Base-by-base conservation (phyloP, 2,888 invertebrate genomes). In the Apodemia mormo region DNA sequence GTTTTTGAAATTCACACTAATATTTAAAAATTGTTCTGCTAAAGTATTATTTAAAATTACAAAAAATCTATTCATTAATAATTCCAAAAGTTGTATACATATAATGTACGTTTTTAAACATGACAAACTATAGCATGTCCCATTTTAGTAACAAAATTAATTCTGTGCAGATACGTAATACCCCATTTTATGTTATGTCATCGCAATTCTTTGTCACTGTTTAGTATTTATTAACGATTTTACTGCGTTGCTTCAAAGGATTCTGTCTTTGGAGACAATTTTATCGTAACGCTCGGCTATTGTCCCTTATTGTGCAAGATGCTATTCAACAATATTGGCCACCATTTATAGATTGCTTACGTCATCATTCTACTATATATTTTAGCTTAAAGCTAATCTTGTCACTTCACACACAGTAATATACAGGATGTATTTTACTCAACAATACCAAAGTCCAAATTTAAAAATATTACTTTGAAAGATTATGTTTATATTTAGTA, bases 331-430 rank as follows among this genome's bases (percentile, higher is more conserved):
- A 85, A 86, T 85, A 80, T 84, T 85, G 84, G 86, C 85, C 68
- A 49, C 49, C 49, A 79, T 80, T 81, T 78, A 75, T 74, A 78
- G 75, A 80, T 79, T 85, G 91, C 89, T 82, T 76, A 83, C 81
- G 92, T 93, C 93, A 93, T 86, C 74, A 73, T 76, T 66, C 78
- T 83, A 82, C 86, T 89, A 92, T 93, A 90, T 86, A 89, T 93
- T 88, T 85, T 75, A 81, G 82, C 83, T 86, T 82, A 82, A 76
- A 77, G 80, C 78, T 89, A 90, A 88, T 90, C 86, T 84, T 81
- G 82, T 79, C 49, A 49, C 14, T 76, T 78, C 73, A 72, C 72
- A 77, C 73, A 77, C 74, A 78, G 76, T 79, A 73, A 72, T 74
- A 74, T 79, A 87, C 81, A 85, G 89, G 85, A 79, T 89, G 90